Base-by-base conservation (phyloP, 2,888 invertebrate species). In the Drosophila rubida region DNA sequence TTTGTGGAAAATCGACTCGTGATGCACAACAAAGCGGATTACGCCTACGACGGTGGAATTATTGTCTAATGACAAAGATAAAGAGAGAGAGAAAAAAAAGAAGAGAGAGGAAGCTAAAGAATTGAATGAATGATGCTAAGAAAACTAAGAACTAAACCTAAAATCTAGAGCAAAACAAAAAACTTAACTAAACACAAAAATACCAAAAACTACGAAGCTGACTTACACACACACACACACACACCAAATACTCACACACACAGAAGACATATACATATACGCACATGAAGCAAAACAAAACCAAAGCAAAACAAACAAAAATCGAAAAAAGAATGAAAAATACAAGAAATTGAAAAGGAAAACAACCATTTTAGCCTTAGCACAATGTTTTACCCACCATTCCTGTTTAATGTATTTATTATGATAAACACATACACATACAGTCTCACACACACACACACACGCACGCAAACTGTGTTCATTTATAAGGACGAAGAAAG, bases 1-100 rank as follows among this genome's bases (percentile, higher is more conserved):
- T 99, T 99, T 92, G 99, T 99, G 67, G 98, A 99, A 92, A 97
- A 98, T 92, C 94, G 94, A 89, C 94, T 99, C 64, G 97, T 99
- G 73, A 99, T 99, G 99, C 99, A 99, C 93, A 99, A 99, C 93
- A 99, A 99, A 93, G 99, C 99, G 37, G 99, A 99, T 92, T 99
- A 99, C 92, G 97, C 99, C 50, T 99, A 98, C 93, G 96, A 98
- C 88, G 97, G 97, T 65, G 96, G 96, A 77, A 77, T 84, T 58
- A 74, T 82, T 58, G 75, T 83, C 69, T 88, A 81, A 37, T 23
- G 32, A 32, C 5, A 4, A n/a, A 23, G n/a, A 5, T 11, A 16
- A 2, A 22, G 37, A 13, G 9, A 25, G 49, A n/a, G 32, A 11
- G 16, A 11, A 19, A 16, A 4, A 35, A 23, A 19, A 9, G 19